Evolutionary conservation across 2,113 vertebrate genomes (phyloP).

Genomic region (Talpa occidentalis): DNA sequence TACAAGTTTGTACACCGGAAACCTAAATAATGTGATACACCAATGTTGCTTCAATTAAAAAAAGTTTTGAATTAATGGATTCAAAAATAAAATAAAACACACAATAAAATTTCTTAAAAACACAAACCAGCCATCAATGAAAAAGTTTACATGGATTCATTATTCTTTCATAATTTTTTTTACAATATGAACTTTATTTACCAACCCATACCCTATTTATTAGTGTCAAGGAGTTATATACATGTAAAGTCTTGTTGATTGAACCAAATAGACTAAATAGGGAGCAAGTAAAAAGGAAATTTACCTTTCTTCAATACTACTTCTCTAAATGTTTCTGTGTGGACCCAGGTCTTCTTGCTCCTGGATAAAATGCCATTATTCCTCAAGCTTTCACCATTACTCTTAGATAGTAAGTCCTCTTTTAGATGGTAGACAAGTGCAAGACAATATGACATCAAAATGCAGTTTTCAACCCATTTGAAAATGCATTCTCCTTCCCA

Average conservation of each 20-base stretch:
- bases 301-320: not conserved
- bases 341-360: not conserved
- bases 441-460: not conserved
- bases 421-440: not conserved
- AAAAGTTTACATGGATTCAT: not conserved
- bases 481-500: not conserved
- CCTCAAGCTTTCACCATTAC: not conserved
- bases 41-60: too few species aligned
- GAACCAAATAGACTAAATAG: not conserved
- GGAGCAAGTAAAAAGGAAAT: not conserved
- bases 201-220: not conserved
- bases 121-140: not conserved
- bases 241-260: not conserved
- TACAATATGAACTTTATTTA: not conserved
- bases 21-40: too few species aligned
- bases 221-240: not conserved
- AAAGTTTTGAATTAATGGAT: slow-evolving; percentile 8
- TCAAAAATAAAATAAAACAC: too few species aligned
- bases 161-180: not conserved
- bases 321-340: not conserved
- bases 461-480: not conserved
- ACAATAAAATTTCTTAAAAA: slow-evolving; percentile 27
- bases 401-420: not conserved
- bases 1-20: not conserved
- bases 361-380: too few species aligned